Conservation (phyloP, 2,888 invertebrate species). For the Apamea crenata region DNA sequence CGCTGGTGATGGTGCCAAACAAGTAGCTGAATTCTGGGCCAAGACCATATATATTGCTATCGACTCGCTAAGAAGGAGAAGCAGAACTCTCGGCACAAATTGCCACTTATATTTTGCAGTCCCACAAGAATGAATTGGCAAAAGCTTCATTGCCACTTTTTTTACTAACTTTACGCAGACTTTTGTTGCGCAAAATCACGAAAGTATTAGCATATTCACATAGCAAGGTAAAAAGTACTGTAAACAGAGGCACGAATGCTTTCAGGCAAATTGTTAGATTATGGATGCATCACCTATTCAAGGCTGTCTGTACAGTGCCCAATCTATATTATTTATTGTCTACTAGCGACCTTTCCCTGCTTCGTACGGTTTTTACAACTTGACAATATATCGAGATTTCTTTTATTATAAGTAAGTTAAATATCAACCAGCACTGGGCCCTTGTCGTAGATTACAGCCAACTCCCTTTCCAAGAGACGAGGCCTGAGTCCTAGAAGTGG, state of each 20-base stretch:
- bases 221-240: conserved; percentile 19
- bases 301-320: conserved; percentile 17
- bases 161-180: not conserved
- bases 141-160: not conserved
- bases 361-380: not conserved
- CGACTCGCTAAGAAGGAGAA: too few relatives aligned
- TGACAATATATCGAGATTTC: not conserved
- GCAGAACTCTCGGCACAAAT: not conserved
- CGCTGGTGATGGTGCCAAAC: too few relatives aligned
- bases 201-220: conserved; percentile 16
- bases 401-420: not conserved
- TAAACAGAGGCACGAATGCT: conserved; percentile 44
- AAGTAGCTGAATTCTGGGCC: too few relatives aligned
- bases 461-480: too few relatives aligned
- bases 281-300: conserved; percentile 9
- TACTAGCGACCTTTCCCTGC: not conserved
- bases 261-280: conserved; percentile 46
- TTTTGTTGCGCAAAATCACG: not conserved
- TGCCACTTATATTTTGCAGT: not conserved
- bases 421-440: not conserved
- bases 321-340: not conserved
- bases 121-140: not conserved
- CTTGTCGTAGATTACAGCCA: not conserved
- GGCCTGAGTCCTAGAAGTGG: too few relatives aligned
- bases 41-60: too few relatives aligned